Percentiles rank a stretch among this genome's conserved stretches.
Conservation (phyloP, 2,113 vertebrate species). For the Zootoca vivipara region DNA sequence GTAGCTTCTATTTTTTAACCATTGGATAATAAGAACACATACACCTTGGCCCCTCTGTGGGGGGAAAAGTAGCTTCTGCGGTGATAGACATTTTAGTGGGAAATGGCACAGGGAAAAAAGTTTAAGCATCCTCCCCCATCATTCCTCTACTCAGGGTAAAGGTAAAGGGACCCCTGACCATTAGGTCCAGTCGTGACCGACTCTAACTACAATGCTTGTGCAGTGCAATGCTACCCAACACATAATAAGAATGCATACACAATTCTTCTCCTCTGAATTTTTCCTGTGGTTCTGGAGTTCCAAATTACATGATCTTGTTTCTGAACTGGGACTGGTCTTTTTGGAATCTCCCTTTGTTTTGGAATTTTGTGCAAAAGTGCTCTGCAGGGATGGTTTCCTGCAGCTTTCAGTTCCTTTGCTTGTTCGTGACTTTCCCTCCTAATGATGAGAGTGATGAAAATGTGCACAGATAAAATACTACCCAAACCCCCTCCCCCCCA, state of each 20-base stretch:
- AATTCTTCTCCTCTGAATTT: background rate
- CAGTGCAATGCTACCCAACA: background rate
- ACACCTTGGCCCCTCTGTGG: background rate
- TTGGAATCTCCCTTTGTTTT: background rate
- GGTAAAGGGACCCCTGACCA: too few species aligned
- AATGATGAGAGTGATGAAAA: too few species aligned
- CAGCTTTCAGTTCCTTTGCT: background rate
- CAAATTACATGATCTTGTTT: background rate
- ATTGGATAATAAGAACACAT: background rate
- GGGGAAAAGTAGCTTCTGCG: background rate
- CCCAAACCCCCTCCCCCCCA: too few species aligned
- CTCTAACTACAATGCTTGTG: background rate
- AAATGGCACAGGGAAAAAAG: background rate
- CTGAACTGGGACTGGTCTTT: background rate
- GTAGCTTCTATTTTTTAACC: background rate
- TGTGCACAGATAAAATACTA: background rate
- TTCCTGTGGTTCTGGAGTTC: background rate
- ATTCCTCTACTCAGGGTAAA: too few species aligned
- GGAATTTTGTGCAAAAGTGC: background rate
- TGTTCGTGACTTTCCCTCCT: background rate
- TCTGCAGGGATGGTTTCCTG: background rate
- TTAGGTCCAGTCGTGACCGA: too few species aligned
- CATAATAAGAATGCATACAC: background rate
- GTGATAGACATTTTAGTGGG: background rate
- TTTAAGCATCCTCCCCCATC: background rate